phyloP scores from a whole-genome alignment of 2,888 invertebrate genomes.

The Hirtodrosophila confusa region DNA sequence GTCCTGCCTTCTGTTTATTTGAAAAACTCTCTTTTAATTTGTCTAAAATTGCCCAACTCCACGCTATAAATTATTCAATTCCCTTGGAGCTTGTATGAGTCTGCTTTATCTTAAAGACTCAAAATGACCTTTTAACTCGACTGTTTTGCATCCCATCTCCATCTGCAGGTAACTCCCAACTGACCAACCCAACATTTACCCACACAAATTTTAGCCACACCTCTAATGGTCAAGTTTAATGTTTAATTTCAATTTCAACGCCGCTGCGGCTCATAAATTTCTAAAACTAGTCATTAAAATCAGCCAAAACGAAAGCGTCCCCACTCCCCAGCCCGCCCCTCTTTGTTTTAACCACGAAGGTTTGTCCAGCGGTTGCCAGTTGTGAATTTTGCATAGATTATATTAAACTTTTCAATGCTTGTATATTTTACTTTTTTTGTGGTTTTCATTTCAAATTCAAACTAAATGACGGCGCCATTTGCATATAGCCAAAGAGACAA shows the following conservation, averaged over 20 bases:
- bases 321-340: slow-evolving; percentile 2
- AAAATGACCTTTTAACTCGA: slow-evolving; percentile 9
- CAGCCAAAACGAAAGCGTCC: slow-evolving; percentile 45
- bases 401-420: slow-evolving; percentile 47
- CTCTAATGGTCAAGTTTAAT: slow-evolving; percentile 52
- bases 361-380: slow-evolving; percentile 46
- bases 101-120: slow-evolving; percentile 9
- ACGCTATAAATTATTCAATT: no score
- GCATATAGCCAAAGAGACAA: slow-evolving; percentile 50
- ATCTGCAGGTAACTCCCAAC: slow-evolving; percentile 8
- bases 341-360: slow-evolving; percentile 16
- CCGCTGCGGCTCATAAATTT: slow-evolving; percentile 69
- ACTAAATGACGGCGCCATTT: slow-evolving; percentile 61
- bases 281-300: slow-evolving; percentile 69
- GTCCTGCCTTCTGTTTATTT: no score
- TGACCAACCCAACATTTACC: slow-evolving; percentile 15
- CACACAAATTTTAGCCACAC: slow-evolving; percentile 40
- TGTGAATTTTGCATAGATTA: slow-evolving; percentile 73
- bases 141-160: slow-evolving; percentile 6
- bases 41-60: no score
- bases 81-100: not conserved
- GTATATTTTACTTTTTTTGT: slow-evolving; percentile 21
- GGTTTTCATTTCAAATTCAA: slow-evolving; percentile 49
- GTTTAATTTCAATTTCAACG: slow-evolving; percentile 70
- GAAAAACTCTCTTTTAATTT: no score